Evolutionary conservation across 37 sponge, comb jelly and placozoan species (phyloP).

Genomic region (Agelas oroides): DNA sequence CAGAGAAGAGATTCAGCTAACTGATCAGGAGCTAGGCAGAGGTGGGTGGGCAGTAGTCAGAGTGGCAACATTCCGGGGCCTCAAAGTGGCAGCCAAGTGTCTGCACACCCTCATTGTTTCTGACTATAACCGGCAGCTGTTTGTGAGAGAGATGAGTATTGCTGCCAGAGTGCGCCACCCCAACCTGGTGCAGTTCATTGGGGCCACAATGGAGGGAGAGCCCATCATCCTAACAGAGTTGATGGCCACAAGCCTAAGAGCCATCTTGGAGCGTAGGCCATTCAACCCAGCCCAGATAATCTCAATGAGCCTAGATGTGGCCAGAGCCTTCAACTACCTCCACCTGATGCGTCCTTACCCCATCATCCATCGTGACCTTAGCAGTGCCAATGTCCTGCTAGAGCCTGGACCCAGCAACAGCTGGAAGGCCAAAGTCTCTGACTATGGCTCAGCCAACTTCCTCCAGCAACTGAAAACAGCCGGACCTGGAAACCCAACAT

Average conservation of each 20-base stretch:
- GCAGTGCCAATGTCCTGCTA: slow-evolving; percentile 76
- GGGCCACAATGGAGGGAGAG: slow-evolving; percentile 31
- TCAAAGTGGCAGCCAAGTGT: slow-evolving; percentile 77
- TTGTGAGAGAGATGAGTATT: slow-evolving; percentile 71
- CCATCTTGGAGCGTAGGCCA: background rate
- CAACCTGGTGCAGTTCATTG: slow-evolving; percentile 72
- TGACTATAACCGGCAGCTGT: slow-evolving; percentile 38
- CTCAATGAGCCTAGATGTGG: slow-evolving; percentile 44
- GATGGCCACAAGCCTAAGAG: slow-evolving; percentile 62
- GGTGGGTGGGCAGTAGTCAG: slow-evolving; percentile 62
- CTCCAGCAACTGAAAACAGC: slow-evolving; percentile 2
- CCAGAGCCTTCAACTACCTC: slow-evolving; percentile 71
- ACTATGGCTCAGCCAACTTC: slow-evolving; percentile 76
- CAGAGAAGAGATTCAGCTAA: slow-evolving; percentile 34
- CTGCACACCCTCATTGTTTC: slow-evolving; percentile 58
- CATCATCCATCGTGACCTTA: slow-evolving; percentile 82
- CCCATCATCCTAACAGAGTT: slow-evolving; percentile 64
- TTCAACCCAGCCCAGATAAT: slow-evolving; percentile 25
- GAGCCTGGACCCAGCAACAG: slow-evolving; percentile 11
- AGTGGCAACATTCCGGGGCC: slow-evolving; percentile 61
- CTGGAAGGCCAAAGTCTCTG: slow-evolving; percentile 78
- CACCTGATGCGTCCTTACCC: slow-evolving; percentile 71
- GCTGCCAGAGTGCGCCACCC: slow-evolving; percentile 64
- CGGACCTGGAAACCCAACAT: background rate
- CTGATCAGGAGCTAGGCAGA: slow-evolving; percentile 39